Base-by-base conservation (phyloP, 30 jellyfish, hydroid and myxozoan genomes). In the Phacellophora camtschatica region DNA sequence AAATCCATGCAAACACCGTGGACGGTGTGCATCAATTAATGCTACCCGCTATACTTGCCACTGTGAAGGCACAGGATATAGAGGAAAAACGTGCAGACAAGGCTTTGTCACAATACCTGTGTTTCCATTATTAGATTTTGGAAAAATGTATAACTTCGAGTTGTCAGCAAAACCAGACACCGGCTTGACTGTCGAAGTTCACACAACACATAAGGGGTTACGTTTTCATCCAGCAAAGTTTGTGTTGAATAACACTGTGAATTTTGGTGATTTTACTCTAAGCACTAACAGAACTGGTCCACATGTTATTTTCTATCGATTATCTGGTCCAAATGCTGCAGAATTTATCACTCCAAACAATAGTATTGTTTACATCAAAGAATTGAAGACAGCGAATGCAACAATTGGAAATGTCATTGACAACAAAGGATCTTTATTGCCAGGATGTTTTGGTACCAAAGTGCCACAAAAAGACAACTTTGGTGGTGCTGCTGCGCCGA, bases 1-100 rank as follows among this genome's bases (percentile, higher is more conserved):
- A 6, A 85, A 85, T 35, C 96, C 96, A 12, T 85, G 96, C 81
- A 45, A 61, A 32, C 89, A 85, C 34, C 42, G 67, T 5, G 96
- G 96, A 30, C 27, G 10, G 10, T 85, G 96, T 39, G 20, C 1
- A 4, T 58, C 24, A 7, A n/a, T 30, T 35, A 68, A 46, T 53
- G 56, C 45, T 37, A 19, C 33, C n/a, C 31, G 64, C 15, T 85
- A 51, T 85, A 29, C 43, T 1, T 85, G 96, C 56, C 18, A 34
- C 41, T 85, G 96, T 64, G 23, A 18, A 22, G 30, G 49, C 16
- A 66, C 89, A 22, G 86, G 90, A n/a, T 75, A 85, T 59, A 50
- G 34, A 62, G 96, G 96, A 2, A 27, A 15, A 15, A 72, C 70
- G 0, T 85, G 96, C 46, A 36, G 54, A 23, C 28, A 16, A n/a